Conservation (phyloP, 1,140 invertebrate species). For the Lasaia peninsularis region DNA sequence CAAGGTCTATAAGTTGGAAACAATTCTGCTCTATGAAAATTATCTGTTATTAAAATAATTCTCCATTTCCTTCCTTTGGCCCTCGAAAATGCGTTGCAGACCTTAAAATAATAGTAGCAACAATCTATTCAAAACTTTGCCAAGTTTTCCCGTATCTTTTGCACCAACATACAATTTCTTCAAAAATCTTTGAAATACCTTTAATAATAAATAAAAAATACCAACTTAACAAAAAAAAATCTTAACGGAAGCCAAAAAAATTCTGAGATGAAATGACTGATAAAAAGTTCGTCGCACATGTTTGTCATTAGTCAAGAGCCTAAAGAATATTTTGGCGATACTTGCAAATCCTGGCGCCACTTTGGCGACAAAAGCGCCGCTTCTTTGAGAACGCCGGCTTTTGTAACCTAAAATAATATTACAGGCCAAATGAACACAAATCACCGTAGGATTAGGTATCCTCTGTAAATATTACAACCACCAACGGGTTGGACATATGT, state of each 20-base stretch:
- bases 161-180: too few relatives aligned
- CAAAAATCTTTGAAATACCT: too few relatives aligned
- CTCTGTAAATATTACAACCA: not conserved
- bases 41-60: too few relatives aligned
- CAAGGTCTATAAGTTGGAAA: too few relatives aligned
- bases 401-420: slow-evolving; percentile 65
- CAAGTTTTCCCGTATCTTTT: too few relatives aligned
- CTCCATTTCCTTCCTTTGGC: too few relatives aligned
- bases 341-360: slow-evolving; percentile 58
- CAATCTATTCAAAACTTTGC: too few relatives aligned
- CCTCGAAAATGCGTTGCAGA: too few relatives aligned
- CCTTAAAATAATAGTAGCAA: too few relatives aligned
- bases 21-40: too few relatives aligned
- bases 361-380: slow-evolving; percentile 35
- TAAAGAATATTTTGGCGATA: slow-evolving; percentile 53
- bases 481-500: not conserved
- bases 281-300: slow-evolving; percentile 41
- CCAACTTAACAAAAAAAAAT: slow-evolving; percentile 2
- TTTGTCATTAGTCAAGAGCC: slow-evolving; percentile 61
- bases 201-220: too few relatives aligned
- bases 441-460: slow-evolving; percentile 61
- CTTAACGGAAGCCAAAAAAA: slow-evolving; percentile 36
- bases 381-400: slow-evolving; percentile 37
- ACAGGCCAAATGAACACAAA: slow-evolving; percentile 66
- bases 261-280: slow-evolving; percentile 11